phyloP scores from a whole-genome alignment of 2,113 vertebrate species.

The Antigone vipio region DNA sequence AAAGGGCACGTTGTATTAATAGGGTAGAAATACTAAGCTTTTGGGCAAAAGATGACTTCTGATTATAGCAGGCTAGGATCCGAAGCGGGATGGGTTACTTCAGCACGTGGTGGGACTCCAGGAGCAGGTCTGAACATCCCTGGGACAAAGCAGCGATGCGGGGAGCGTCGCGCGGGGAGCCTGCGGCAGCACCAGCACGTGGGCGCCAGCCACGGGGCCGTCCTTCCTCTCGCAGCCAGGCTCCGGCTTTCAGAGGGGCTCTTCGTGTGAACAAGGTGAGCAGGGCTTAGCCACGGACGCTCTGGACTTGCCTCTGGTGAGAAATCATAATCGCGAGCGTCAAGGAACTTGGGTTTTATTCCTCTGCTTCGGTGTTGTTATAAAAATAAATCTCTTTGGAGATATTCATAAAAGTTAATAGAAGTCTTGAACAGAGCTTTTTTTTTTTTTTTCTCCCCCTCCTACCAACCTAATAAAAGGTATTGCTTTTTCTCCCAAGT shows the following conservation, averaged over 20 bases:
- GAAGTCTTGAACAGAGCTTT: not conserved
- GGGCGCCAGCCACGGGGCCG: not conserved
- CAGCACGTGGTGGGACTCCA: not conserved
- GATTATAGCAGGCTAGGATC: not conserved
- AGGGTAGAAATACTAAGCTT: not conserved
- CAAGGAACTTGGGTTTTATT: slow-evolving; percentile 15
- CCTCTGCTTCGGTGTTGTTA: not conserved
- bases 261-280: not conserved
- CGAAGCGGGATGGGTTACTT: not conserved
- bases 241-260: not conserved
- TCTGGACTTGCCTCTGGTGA: not conserved
- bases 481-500: slow-evolving; percentile 47
- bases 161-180: not conserved
- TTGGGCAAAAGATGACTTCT: not conserved
- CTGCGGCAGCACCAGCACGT: not conserved
- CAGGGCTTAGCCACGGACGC: not conserved
- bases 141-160: accelerated
- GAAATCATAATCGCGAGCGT: not conserved
- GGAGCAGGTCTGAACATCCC: not conserved
- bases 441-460: not conserved
- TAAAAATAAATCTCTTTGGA: slow-evolving; percentile 49
- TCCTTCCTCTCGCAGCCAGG: not conserved
- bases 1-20: not conserved
- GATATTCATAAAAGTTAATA: slow-evolving; percentile 48
- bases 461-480: slow-evolving; percentile 43